These are phyloP conservation scores for Lymantria dispar DNA, from an alignment of 2,888 invertebrate species.

Conservation along the genomic window DNA sequence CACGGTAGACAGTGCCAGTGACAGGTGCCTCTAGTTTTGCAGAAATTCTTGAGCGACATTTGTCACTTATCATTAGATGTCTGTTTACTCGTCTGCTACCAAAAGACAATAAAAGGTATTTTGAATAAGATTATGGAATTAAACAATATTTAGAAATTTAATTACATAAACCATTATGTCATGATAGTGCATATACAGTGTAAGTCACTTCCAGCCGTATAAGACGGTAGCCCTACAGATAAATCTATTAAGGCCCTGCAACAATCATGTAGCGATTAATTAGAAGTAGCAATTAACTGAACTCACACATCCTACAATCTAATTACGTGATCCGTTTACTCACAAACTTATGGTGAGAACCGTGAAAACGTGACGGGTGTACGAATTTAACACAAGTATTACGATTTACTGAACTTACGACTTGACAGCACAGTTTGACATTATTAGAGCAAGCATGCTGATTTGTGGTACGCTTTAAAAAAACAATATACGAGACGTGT, in stretches of 20 bases:
- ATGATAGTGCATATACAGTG: too few species aligned
- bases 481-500: slow-evolving; percentile 22
- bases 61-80: too few species aligned
- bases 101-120: too few species aligned
- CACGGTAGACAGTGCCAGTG: too few species aligned
- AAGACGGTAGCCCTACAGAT: background rate
- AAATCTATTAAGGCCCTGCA: slow-evolving; percentile 20
- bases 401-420: slow-evolving; percentile 9
- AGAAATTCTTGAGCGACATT: too few species aligned
- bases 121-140: too few species aligned
- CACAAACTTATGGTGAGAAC: slow-evolving; percentile 48
- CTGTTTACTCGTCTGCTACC: too few species aligned
- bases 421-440: slow-evolving; percentile 18
- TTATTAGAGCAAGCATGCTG: slow-evolving; percentile 28
- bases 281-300: slow-evolving; percentile 58
- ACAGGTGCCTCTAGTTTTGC: too few species aligned
- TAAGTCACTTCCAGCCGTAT: too few species aligned
- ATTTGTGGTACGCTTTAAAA: slow-evolving; percentile 27
- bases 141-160: too few species aligned
- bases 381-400: slow-evolving; percentile 19
- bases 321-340: slow-evolving; percentile 57
- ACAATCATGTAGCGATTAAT: slow-evolving; percentile 56
- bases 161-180: too few species aligned
- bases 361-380: slow-evolving; percentile 44
- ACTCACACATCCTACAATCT: slow-evolving; percentile 50